Evolutionary conservation across 2,113 vertebrate species (phyloP).

Genomic region (Eleginops maclovinus): DNA sequence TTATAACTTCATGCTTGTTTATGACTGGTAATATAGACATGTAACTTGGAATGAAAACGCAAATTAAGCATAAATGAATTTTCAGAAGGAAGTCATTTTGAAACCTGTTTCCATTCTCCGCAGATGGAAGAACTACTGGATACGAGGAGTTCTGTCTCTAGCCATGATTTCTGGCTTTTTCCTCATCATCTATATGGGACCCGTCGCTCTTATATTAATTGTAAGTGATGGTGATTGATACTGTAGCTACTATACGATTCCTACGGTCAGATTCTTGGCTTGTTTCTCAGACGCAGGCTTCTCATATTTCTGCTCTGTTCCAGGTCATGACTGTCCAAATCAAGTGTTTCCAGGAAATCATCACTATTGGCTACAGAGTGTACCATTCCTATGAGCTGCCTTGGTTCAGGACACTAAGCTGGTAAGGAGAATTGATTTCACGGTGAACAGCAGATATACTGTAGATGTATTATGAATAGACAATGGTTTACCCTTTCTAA

Average conservation of each 20-base stretch:
- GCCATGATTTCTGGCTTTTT: conserved; percentile 95
- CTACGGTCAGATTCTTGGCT: too few species aligned
- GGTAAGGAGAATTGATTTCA: conserved; percentile 83
- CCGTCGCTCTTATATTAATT: conserved; percentile 91
- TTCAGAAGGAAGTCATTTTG: background rate
- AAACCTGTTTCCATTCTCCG: conserved; percentile 3
- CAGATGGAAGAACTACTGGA: conserved; percentile 99
- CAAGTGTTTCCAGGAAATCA: conserved; percentile 99
- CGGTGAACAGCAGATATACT: background rate
- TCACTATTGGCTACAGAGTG: conserved; percentile 97
- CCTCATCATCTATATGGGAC: conserved; percentile 94
- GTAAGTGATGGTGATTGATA: conserved; percentile 13
- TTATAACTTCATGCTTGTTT: background rate
- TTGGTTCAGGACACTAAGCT: conserved; percentile 97
- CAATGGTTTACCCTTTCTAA: background rate
- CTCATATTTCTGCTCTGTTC: background rate
- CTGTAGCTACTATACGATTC: background rate
- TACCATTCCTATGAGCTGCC: conserved; percentile 96
- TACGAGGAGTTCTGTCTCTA: conserved; percentile 94
- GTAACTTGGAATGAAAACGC: background rate
- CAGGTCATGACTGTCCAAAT: conserved; percentile 96
- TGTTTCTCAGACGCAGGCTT: background rate
- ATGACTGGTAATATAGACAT: too few species aligned
- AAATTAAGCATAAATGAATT: background rate
- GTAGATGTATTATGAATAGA: background rate